Base-by-base conservation (phyloP, 2,113 vertebrate species). In the Erpornis zantholeuca region DNA sequence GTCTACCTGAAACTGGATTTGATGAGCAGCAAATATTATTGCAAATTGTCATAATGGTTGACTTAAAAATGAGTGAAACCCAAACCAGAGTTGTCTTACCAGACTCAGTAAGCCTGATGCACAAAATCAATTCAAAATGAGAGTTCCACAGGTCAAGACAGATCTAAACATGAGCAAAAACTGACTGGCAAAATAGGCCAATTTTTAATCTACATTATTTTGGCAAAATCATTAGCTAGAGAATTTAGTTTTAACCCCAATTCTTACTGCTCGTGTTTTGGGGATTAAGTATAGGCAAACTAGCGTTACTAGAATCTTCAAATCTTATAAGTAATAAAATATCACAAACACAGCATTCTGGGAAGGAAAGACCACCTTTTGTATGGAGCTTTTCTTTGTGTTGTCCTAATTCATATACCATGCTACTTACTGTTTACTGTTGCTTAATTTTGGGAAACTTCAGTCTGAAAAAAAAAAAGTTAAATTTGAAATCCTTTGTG, bases 401-500 rank as follows among this genome's bases (percentile, higher is more conserved):
- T 36, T 83, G 19, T 65, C 40, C 71, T 93, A 80, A 83, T 64
- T 89, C 71, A 52, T 21, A 57, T 27, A 53, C 18, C 9, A 23
- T n/a, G 6, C 12, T 86, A 50, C 89, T 92, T 96, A 61, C 16
- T 91, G 25, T 92, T 95, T 93, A 90, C 10, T 66, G 24, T 78
- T 28, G 25, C 56, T 95, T 85, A 96, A 78, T 82, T 87, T 93
- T 85, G 65, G 35, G 49, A 87, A 94, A 86, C 14, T 76, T 90
- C 47, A 77, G 12, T 40, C 45, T 60, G 70, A 27, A 84, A 80
- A 85, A 66, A n/a, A 80, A 78, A 66, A 47, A 36, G 36, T 80
- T 80, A 83, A 82, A 83, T 94, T 90, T 94, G 8, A 93, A 94
- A 90, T 90, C 64, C 24, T 95, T 95, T 95, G 11, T 95, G 47